These are phyloP conservation scores for Paradisaea rubra DNA, from an alignment of 2,113 vertebrate species.

Conservation along the genomic window DNA sequence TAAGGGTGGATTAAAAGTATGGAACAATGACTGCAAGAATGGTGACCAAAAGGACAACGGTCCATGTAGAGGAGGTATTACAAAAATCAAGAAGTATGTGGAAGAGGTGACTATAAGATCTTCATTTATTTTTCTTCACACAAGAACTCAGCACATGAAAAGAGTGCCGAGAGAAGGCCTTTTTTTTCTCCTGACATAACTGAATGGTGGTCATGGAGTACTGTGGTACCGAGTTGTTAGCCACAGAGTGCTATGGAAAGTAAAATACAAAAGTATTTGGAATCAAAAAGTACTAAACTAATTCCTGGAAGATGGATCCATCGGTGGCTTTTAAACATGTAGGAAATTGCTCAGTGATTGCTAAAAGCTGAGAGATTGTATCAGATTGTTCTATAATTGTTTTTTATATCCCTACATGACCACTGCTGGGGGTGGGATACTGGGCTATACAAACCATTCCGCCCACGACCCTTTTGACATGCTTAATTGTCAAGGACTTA, in stretches of 20 bases:
- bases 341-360: not conserved
- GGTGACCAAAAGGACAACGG: not conserved
- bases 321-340: not conserved
- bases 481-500: not conserved
- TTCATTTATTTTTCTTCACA: not conserved
- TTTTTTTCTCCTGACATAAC: not conserved
- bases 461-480: not conserved
- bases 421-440: rapidly evolving
- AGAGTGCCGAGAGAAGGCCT: not conserved
- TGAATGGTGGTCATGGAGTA: not conserved
- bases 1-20: not conserved
- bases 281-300: not conserved
- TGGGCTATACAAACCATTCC: not conserved
- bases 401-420: not conserved
- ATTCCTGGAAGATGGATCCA: not conserved
- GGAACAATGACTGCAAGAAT: not conserved
- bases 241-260: not conserved
- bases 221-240: rapidly evolving
- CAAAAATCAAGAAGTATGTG: not conserved
- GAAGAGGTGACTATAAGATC: not conserved
- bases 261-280: not conserved
- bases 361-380: not conserved
- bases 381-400: not conserved
- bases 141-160: not conserved
- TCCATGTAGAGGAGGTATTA: not conserved